These are phyloP conservation scores for Hyphantria cunea DNA, from an alignment of 1,140 invertebrate species.

Conservation along the genomic window DNA sequence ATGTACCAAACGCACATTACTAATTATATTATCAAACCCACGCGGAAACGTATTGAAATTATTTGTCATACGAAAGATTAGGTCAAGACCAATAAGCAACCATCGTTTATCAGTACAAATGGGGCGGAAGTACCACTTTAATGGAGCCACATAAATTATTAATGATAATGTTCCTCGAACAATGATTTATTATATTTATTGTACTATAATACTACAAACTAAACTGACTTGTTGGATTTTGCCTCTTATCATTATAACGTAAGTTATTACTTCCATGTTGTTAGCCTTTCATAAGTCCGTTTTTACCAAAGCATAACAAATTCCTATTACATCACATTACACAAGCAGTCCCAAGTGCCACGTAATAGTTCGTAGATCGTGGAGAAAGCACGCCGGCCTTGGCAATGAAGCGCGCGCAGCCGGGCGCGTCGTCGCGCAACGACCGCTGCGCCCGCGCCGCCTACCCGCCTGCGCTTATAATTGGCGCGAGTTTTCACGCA, in stretches of 20 bases:
- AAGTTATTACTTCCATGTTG: slow-evolving; percentile 14
- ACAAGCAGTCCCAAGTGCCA: slow-evolving; percentile 47
- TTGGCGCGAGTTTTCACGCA: slow-evolving; percentile 72
- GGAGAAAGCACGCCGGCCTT: slow-evolving; percentile 74
- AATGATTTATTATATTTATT: slow-evolving; percentile 15
- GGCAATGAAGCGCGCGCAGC: slow-evolving; percentile 64
- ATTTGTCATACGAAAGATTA: slow-evolving; percentile 41
- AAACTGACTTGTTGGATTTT: neutral
- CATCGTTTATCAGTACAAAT: slow-evolving; percentile 44
- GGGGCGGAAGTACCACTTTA: slow-evolving; percentile 42
- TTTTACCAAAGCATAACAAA: slow-evolving; percentile 35
- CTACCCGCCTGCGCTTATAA: slow-evolving; percentile 39
- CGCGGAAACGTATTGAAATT: slow-evolving; percentile 34
- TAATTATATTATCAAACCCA: slow-evolving; percentile 1
- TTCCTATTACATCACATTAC: slow-evolving; percentile 66
- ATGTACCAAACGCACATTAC: no score
- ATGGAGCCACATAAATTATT: slow-evolving; percentile 27
- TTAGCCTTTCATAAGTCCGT: slow-evolving; percentile 22
- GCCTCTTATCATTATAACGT: slow-evolving; percentile 13
- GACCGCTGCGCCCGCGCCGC: slow-evolving; percentile 32
- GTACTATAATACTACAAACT: slow-evolving; percentile 5
- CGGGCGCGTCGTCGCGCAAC: slow-evolving; percentile 44
- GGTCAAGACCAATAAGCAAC: slow-evolving; percentile 62
- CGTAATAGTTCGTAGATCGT: slow-evolving; percentile 52
- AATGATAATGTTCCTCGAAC: slow-evolving; percentile 22